Evolutionary conservation across 2,113 vertebrate genomes (phyloP), one percentile per base, ranked within the genome.

Genomic region (Ceyx margarethae): DNA sequence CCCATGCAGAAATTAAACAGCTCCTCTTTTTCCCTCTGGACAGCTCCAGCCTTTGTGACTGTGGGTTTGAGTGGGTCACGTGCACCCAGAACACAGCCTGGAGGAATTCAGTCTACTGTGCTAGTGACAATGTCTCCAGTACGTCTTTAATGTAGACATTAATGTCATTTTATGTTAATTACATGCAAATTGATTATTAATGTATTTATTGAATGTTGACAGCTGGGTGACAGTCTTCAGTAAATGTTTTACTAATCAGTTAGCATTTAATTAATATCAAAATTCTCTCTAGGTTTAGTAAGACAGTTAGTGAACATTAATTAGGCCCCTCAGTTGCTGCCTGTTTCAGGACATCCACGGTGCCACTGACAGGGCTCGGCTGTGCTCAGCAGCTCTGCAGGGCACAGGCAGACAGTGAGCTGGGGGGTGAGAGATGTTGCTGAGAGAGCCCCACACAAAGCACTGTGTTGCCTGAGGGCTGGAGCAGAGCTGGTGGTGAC

Each of bases 201-300:
- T 81, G 11, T 87, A 87, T 83, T 93, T 95, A 87, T 75, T 93
- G 91, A 90, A 90, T 91, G 85, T 81, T 96, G 93, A 88, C 82
- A 94, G 68, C 57, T 67, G 29, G 42, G 17, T 95, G 87, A 92
- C 75, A 89, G 45, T 83, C 82, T 88, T 92, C 85, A 91, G 58
- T 94, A 96, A 91, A 85, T 51, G 60, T 92, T 93, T 89, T 94
- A 73, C 92, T 95, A 85, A 92, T 93, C 81, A 95, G 62, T 90
- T 89, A 90, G 46, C 51, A 74, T 89, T 87, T 85, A 91, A 92
- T 95, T 94, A 95, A 85, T 94, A 95, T 25, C 0, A 0, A 92
- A 94, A 85, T 85, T 51, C 84, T 91, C 81, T 73, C 71, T 35
- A 89, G 58, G 48, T 89, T 93, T 79, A 62, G 46, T 54, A 69